Base-by-base conservation (phyloP, 2,797 vertebrate species). In the Anableps anableps region DNA sequence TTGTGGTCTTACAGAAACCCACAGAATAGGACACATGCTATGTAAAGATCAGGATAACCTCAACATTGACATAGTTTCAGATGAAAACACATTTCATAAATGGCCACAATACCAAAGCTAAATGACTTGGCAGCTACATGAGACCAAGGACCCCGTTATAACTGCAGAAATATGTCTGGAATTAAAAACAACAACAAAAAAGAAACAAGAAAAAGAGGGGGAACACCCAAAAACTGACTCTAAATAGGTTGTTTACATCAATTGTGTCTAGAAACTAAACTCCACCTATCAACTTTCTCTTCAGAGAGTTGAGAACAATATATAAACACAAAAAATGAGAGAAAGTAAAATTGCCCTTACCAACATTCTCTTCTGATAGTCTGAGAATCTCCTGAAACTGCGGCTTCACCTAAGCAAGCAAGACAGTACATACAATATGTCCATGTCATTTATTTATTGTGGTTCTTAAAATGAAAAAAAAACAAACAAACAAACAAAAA, bases 361-460 rank as follows among this genome's bases (percentile, higher is more conserved):
- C 98, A 82, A 99, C 97, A 71, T 99, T 99, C 95, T 99, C 99
- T 92, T 99, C 98, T 83, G 98, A 99, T 2, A 99, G 94, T 83
- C 98, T 95, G 91, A 99, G 96, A 88, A 99, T 99, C 95, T 99
- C 99, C 88, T 99, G 99, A 88, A 99, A 99, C 85, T 99, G 99
- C 88, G 98, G 99, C 93, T 99, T 99, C 87, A 99, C 97, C 98
- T 99, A 89, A 58, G 88, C 13, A 75, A 78, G 5, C 82, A 86
- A 26, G 75, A 45, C 38, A 26, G 60, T 5, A 71, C 34, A 76
- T 16, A 14, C 41, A 26, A 19, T 48, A 29, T 2, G 6, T 43
- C 38, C 6, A 43, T 70, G 38, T 70, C 5, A 43, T 13, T 43
- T 13, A 43, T 47, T 7, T 29, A 47, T 29, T 3, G 26, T 71